These are phyloP conservation scores for Campodea augens DNA, from an alignment of 1,140 invertebrate genomes.

Conservation along the genomic window DNA sequence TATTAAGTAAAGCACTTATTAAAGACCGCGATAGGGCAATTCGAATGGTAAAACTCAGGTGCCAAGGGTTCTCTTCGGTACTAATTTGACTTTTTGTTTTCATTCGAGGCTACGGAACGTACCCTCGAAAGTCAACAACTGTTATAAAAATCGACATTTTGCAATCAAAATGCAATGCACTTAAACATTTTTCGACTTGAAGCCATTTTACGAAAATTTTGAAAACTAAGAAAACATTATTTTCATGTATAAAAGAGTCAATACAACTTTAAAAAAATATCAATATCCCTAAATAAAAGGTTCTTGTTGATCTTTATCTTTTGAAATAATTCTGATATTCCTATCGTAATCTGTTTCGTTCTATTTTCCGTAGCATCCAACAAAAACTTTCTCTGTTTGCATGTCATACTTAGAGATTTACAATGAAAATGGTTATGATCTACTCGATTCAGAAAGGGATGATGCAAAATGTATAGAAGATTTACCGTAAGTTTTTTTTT, in stretches of 20 bases:
- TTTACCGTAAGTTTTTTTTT: conserved; percentile 27
- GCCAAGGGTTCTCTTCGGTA: no score
- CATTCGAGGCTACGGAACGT: not conserved
- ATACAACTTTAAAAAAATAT: conserved; percentile 17
- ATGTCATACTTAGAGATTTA: conserved; percentile 35
- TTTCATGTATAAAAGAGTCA: not conserved
- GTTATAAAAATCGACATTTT: no score
- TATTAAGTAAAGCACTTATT: no score
- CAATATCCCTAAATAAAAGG: no score
- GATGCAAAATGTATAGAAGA: conserved; percentile 32
- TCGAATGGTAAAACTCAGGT: no score
- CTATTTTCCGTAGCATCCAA: no score
- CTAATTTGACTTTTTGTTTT: not conserved
- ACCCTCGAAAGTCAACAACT: no score
- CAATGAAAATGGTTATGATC: conserved; percentile 38
- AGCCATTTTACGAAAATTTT: not conserved
- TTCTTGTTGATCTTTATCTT: no score
- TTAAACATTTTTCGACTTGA: not conserved
- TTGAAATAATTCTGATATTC: no score
- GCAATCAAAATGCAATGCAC: not conserved
- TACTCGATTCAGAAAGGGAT: conserved; percentile 32
- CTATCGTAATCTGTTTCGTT: no score
- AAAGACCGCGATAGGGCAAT: no score
- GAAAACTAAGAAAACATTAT: not conserved
- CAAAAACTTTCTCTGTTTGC: conserved; percentile 24